Evolutionary conservation across 1,140 invertebrate genomes (phyloP), one percentile per base, ranked within the genome.

Genomic region (Formica selysi): DNA sequence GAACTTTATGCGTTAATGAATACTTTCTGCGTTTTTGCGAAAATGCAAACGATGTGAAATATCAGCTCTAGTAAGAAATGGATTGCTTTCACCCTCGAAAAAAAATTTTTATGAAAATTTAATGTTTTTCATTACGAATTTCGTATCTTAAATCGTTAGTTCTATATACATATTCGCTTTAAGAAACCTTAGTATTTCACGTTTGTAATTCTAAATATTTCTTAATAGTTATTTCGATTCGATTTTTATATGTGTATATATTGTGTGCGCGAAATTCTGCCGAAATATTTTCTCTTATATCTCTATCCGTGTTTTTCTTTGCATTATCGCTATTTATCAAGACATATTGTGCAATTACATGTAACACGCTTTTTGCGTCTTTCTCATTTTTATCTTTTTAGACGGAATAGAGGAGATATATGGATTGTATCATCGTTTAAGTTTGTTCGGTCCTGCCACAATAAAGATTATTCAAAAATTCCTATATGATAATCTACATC

Each of bases 351-450:
- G 76, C 71, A 57, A 90, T 74, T 81, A 86, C 59, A 88, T 70
- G 78, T 84, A 74, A 88, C 48, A 19, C 57, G 62, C 54, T 83
- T 81, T 81, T 86, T 83, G 70, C 76, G 13, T 61, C 73, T 78
- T 89, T 44, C 10, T 80, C 44, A 11, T 36, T 86, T 90, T 86
- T 76, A 76, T 76, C 78, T 51, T 57, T 80, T 90, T 78, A 90
- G 89, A 90, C 88, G 88, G 89, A 90, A 90, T 90, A 65, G 85
- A 51, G 16, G 16, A 51, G 16, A 84, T 90, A 88, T 90, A 85
- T 71, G 74, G 54, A 90, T 80, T 87, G 62, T 83, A 90, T 90
- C 81, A 76, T 89, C 74, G 41, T 83, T 89, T 29, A 51, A 76
- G 59, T 83, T 81, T 62, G 36, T 73, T 32, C 7, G 68, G 59